Percentiles rank a stretch among this genome's conserved stretches.
Conservation (phyloP, 2,888 invertebrate species). For the Eulithis testata region DNA sequence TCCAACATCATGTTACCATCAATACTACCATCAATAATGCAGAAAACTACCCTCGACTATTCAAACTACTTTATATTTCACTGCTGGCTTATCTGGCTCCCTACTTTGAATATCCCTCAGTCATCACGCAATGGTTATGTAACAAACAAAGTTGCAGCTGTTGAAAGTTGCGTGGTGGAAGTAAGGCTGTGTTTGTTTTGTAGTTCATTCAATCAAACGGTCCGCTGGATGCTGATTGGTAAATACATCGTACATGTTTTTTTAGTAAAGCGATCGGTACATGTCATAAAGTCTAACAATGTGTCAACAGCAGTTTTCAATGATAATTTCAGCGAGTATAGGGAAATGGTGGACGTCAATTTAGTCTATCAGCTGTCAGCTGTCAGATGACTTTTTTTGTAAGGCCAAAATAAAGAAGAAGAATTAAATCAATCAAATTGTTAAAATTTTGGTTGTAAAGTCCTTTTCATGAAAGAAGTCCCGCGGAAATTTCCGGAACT, state of each 20-base stretch:
- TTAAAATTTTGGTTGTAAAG: too few relatives aligned
- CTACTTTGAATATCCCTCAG: background rate
- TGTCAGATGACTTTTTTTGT: too few relatives aligned
- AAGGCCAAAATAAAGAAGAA: too few relatives aligned
- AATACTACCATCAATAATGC: conserved; percentile 28
- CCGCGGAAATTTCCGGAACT: too few relatives aligned
- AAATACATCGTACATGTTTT: conserved; percentile 58
- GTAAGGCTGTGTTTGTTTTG: conserved; percentile 56
- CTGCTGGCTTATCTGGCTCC: conserved; percentile 1
- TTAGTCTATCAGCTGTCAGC: too few relatives aligned
- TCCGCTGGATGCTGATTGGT: conserved; percentile 70
- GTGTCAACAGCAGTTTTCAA: conserved; percentile 57
- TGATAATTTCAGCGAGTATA: conserved; percentile 6
- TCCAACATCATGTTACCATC: conserved; percentile 48
- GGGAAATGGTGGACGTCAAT: conserved; percentile 1
- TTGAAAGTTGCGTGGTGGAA: conserved; percentile 34
- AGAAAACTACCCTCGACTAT: conserved; percentile 6
- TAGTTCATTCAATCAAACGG: conserved; percentile 70
- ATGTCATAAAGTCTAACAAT: conserved; percentile 59
- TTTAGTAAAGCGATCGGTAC: conserved; percentile 51
- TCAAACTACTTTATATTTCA: conserved; percentile 2
- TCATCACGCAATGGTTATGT: conserved; percentile 18
- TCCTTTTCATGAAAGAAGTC: too few relatives aligned
- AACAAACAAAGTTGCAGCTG: background rate
- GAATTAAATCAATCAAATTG: too few relatives aligned